Conservation (phyloP, 2,113 vertebrate genomes). For the Chloropsis hardwickii region DNA sequence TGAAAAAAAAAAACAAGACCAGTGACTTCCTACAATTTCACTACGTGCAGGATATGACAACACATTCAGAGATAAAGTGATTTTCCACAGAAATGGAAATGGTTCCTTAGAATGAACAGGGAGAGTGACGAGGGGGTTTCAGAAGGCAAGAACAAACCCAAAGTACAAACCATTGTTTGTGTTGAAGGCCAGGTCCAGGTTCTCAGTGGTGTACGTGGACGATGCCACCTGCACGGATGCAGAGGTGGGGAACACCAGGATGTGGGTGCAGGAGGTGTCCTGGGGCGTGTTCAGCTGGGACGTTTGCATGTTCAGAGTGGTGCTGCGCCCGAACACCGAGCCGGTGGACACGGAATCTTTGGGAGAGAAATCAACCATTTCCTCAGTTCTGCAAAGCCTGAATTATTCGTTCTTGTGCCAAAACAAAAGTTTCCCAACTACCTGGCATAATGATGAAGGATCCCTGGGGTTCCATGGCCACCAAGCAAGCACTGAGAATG, state of each 20-base stretch:
- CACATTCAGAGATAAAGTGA: not conserved
- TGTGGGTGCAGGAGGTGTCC: slow-evolving; percentile 97
- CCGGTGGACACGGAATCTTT: slow-evolving; percentile 93
- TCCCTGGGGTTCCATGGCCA: slow-evolving; percentile 96
- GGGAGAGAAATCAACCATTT: not conserved
- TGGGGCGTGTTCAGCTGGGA: slow-evolving; percentile 96
- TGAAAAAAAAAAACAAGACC: slow-evolving; percentile 9
- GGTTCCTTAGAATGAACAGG: not conserved
- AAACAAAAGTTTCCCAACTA: slow-evolving; percentile 47
- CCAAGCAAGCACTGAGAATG: slow-evolving; percentile 95
- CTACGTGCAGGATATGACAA: not conserved
- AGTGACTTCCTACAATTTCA: not conserved
- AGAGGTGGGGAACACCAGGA: slow-evolving; percentile 96
- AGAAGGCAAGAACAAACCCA: not conserved
- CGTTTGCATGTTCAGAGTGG: slow-evolving; percentile 95
- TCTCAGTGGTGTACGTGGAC: slow-evolving; percentile 87
- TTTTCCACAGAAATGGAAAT: not conserved
- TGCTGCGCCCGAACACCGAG: slow-evolving; percentile 95
- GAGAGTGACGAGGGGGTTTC: not conserved
- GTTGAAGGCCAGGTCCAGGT: slow-evolving; percentile 92
- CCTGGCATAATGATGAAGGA: slow-evolving; percentile 99
- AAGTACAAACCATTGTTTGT: slow-evolving; percentile 86
- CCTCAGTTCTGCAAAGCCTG: not conserved
- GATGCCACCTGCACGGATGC: slow-evolving; percentile 94
- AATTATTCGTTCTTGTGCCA: not conserved